phyloP scores from a whole-genome alignment of 2,113 vertebrate species.

The Microtus oregoni region DNA sequence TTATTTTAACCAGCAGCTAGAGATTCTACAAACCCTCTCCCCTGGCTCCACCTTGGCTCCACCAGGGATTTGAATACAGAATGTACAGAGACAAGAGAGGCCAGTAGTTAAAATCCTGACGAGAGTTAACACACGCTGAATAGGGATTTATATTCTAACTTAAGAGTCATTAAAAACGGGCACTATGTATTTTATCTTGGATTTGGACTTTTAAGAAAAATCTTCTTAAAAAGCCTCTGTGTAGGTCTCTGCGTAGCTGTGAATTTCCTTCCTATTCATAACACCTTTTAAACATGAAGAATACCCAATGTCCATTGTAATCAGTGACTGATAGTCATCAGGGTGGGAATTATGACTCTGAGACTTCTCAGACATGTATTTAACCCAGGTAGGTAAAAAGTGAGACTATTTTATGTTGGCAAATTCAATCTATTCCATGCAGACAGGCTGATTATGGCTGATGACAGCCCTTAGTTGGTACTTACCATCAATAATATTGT shows the following conservation, averaged over 20 bases:
- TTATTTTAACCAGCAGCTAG: accelerated
- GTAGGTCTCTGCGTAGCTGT: conserved; percentile 38
- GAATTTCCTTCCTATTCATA: conserved; percentile 38
- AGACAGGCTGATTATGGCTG: background rate
- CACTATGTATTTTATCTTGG: conserved; percentile 15
- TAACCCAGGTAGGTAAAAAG: background rate
- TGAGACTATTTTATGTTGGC: conserved; percentile 1
- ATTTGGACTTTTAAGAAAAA: conserved; percentile 48
- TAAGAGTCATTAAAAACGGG: conserved; percentile 51
- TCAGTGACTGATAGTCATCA: background rate
- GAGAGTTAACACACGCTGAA: background rate
- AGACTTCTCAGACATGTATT: background rate
- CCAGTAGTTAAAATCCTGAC: conserved; percentile 3
- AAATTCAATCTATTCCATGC: conserved; percentile 39
- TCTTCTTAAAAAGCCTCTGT: conserved; percentile 26
- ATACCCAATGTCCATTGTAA: conserved; percentile 10
- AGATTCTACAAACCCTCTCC: background rate
- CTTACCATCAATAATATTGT: background rate
- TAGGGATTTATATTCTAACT: conserved; percentile 16
- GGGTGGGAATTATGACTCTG: background rate
- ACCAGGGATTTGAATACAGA: accelerated
- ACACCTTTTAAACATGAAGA: background rate
- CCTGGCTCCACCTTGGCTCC: accelerated
- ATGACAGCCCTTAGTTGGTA: background rate
- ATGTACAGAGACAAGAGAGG: background rate